Percentiles rank a stretch among this genome's conserved stretches.
phyloP scores from a whole-genome alignment of 2,888 invertebrate genomes.

The Harpalus rufipes region DNA sequence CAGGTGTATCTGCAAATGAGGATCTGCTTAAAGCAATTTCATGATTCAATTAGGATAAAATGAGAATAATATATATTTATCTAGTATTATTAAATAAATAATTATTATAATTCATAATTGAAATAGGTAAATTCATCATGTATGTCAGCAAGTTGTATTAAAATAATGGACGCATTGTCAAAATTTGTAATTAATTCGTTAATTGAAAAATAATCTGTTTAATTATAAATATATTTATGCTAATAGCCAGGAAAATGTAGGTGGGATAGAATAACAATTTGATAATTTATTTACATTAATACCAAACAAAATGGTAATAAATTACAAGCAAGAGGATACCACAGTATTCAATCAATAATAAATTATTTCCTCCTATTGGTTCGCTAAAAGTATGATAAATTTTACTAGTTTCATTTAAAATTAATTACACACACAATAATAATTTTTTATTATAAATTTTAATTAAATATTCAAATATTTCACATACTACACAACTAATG shows the following conservation, averaged over 20 bases:
- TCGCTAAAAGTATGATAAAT: constrained; percentile 7
- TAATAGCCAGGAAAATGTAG: constrained; percentile 9
- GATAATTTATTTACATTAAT: constrained; percentile 44
- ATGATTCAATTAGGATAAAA: not conserved
- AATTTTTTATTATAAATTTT: constrained; percentile 23
- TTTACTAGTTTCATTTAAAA: constrained; percentile 25
- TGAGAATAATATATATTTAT: not conserved
- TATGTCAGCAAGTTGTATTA: constrained; percentile 29
- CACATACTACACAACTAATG: too few relatives aligned
- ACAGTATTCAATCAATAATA: constrained; percentile 16
- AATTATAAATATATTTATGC: constrained; percentile 37
- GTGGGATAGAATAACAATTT: constrained; percentile 26
- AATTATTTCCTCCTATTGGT: constrained; percentile 15
- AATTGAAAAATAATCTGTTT: constrained; percentile 48
- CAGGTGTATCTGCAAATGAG: not conserved
- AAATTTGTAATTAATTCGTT: constrained; percentile 28
- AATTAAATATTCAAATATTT: constrained; percentile 35
- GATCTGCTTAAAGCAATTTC: not conserved
- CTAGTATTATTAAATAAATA: not conserved
- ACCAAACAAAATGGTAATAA: constrained; percentile 43
- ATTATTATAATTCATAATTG: constrained; percentile 23
- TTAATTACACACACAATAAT: constrained; percentile 19
- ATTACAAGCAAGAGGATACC: constrained; percentile 11
- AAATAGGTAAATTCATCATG: constrained; percentile 28
- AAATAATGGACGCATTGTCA: constrained; percentile 12